Conservation (phyloP, 1,140 invertebrate species). For the Drosophila littoralis region DNA sequence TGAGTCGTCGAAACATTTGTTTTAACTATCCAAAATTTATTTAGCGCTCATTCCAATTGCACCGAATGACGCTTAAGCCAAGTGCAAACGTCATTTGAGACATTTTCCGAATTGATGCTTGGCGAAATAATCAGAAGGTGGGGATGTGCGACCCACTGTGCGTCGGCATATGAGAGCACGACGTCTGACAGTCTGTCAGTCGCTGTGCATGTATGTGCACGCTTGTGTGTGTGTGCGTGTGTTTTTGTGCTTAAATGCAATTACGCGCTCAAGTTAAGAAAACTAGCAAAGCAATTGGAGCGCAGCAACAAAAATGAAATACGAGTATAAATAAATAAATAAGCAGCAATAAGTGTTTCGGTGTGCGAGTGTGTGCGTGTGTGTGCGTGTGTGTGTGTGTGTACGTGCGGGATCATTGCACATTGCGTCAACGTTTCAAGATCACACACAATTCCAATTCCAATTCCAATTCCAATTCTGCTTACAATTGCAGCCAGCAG, state of each 20-base stretch:
- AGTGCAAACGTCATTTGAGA: neutral
- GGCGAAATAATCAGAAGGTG: neutral
- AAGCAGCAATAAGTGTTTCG: slow-evolving; percentile 34
- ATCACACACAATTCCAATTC: slow-evolving; percentile 69
- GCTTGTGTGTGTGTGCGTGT: slow-evolving; percentile 45
- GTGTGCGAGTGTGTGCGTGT: slow-evolving; percentile 23
- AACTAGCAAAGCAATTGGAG: slow-evolving; percentile 69
- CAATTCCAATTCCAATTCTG: slow-evolving; percentile 40
- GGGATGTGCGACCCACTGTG: slow-evolving; percentile 58
- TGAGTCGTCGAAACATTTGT: no score
- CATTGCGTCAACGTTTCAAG: slow-evolving; percentile 81
- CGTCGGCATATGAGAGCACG: slow-evolving; percentile 36
- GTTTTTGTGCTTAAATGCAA: slow-evolving; percentile 75
- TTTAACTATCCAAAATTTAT: no score
- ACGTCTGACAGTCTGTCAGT: slow-evolving; percentile 56
- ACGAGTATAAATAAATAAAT: slow-evolving; percentile 52
- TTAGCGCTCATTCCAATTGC: no score
- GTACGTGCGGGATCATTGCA: slow-evolving; percentile 75
- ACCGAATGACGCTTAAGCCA: neutral
- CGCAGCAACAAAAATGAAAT: slow-evolving; percentile 54
- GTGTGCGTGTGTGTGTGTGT: slow-evolving; percentile 44
- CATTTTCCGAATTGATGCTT: neutral
- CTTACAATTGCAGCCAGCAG: slow-evolving; percentile 18
- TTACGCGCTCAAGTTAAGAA: slow-evolving; percentile 77
- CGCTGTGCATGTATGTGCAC: slow-evolving; percentile 2